A percentile compares a stretch with the other conserved stretches of the same genome.
Conservation (phyloP, 2,113 vertebrate genomes). For the Centropus bengalensis region DNA sequence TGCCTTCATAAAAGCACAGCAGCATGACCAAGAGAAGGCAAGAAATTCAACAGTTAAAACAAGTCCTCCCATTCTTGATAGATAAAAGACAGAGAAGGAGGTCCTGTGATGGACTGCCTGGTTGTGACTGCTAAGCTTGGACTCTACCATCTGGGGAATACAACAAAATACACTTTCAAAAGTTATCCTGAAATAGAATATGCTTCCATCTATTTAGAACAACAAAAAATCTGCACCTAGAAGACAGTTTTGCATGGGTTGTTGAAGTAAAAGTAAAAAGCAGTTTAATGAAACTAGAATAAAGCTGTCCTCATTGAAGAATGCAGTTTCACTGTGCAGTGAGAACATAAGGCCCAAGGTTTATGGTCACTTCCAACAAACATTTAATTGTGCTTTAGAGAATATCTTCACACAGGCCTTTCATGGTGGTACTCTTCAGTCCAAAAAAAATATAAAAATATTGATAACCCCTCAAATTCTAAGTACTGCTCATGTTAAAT, state of each 20-base stretch:
- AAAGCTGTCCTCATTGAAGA: not conserved
- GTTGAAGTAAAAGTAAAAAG: not conserved
- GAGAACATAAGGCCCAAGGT: not conserved
- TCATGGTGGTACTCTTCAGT: not conserved
- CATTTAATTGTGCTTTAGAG: not conserved
- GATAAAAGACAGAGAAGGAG: not conserved
- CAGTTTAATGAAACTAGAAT: not conserved
- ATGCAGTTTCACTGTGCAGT: not conserved
- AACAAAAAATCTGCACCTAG: not conserved
- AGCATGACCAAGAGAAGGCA: not conserved
- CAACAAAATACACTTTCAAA: not conserved
- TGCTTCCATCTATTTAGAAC: not conserved
- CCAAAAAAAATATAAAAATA: not conserved
- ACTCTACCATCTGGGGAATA: not conserved
- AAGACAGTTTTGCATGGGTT: not conserved
- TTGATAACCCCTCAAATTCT: not conserved
- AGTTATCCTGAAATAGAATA: not conserved
- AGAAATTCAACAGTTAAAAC: not conserved
- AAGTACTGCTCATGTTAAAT: not conserved
- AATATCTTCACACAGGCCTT: not conserved
- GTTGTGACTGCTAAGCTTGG: not conserved
- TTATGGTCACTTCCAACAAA: not conserved
- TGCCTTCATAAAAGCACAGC: not conserved
- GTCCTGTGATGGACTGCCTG: not conserved
- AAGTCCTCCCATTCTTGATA: not conserved